Conservation (phyloP, 2,113 vertebrate genomes). For the Menidia beryllina region DNA sequence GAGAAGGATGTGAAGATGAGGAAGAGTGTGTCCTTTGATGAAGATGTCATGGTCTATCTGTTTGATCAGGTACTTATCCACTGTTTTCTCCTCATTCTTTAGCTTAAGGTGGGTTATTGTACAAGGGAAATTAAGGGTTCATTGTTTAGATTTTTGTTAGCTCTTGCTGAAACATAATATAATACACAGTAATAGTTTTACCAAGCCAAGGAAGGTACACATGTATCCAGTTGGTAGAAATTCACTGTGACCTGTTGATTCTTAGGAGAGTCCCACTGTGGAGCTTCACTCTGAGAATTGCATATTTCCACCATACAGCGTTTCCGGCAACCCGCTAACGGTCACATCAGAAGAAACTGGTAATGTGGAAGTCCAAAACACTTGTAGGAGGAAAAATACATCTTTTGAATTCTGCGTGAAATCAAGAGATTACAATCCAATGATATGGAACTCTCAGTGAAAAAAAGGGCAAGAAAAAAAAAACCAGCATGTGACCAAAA, state of each 20-base stretch:
- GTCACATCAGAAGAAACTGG: conserved; percentile 88
- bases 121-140: too few relatives aligned
- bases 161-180: too few relatives aligned
- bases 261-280: conserved; percentile 89
- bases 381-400: too few relatives aligned
- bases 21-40: conserved; percentile 89
- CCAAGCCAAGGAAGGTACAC: neutral
- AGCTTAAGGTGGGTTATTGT: neutral
- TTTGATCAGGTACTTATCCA: conserved; percentile 90
- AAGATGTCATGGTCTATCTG: conserved; percentile 90
- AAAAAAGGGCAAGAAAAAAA: too few relatives aligned
- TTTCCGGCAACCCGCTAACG: conserved; percentile 82
- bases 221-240: neutral
- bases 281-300: conserved; percentile 78
- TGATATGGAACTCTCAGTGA: too few relatives aligned
- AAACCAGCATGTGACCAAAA: too few relatives aligned
- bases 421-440: too few relatives aligned
- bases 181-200: too few relatives aligned
- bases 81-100: neutral
- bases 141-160: too few relatives aligned
- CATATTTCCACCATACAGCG: conserved; percentile 62
- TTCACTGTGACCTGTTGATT: conserved; percentile 10
- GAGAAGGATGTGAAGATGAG: conserved; percentile 66
- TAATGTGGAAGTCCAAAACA: too few relatives aligned
- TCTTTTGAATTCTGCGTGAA: too few relatives aligned